Conservation (phyloP, 1,140 invertebrate genomes). For the Apis cerana region DNA sequence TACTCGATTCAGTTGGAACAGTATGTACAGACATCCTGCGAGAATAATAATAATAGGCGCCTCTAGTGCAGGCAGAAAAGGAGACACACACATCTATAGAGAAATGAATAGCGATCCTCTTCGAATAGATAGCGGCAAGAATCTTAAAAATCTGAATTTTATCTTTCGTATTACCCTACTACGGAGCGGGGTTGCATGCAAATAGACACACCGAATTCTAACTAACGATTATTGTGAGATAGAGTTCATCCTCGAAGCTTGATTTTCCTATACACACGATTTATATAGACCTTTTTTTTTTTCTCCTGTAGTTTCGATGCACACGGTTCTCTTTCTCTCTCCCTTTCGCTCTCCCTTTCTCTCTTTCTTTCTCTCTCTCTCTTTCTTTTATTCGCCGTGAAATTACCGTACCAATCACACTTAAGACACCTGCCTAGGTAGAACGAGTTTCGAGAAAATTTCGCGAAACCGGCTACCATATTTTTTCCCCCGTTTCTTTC, state of each 20-base stretch:
- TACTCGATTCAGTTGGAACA: neutral
- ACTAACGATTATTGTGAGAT: conserved; percentile 44
- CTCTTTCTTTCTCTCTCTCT: too few species aligned
- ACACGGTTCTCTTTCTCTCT: neutral
- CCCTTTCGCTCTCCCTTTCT: too few species aligned
- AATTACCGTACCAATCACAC: conserved; percentile 52
- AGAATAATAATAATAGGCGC: conserved; percentile 1
- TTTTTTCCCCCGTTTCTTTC: conserved; percentile 1
- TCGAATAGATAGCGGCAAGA: conserved; percentile 18
- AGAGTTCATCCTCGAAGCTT: conserved; percentile 49
- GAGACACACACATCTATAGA: conserved; percentile 37
- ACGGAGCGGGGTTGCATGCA: conserved; percentile 55
- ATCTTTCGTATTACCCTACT: conserved; percentile 13
- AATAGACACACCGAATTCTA: conserved; percentile 67
- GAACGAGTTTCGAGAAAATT: neutral
- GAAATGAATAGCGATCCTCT: conserved; percentile 9
- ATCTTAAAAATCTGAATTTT: conserved; percentile 27
- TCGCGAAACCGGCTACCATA: conserved; percentile 9
- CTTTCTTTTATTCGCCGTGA: neutral
- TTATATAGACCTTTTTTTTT: conserved; percentile 4
- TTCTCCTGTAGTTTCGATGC: neutral
- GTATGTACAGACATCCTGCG: conserved; percentile 21
- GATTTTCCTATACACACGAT: conserved; percentile 9
- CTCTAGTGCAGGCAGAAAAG: conserved; percentile 18
- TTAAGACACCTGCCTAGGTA: conserved; percentile 57